These are phyloP conservation scores for Tuberolachnus salignus DNA, from an alignment of 2,888 invertebrate species.

Conservation along the genomic window DNA sequence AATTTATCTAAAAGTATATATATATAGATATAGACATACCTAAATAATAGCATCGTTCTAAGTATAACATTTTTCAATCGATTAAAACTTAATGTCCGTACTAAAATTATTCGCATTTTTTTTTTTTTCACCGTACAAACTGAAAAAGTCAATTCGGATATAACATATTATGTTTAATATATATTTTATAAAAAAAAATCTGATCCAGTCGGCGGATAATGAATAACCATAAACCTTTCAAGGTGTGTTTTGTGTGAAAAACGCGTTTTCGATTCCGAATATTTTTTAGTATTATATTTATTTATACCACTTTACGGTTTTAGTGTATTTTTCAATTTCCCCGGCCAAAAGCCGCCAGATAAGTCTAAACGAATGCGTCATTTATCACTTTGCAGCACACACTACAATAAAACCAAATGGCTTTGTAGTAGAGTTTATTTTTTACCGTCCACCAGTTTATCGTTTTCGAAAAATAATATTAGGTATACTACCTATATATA, in stretches of 20 bases:
- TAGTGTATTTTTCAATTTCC: slow-evolving; percentile 47
- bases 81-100: too few species aligned
- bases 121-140: too few species aligned
- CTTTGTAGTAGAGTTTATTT: slow-evolving; percentile 44
- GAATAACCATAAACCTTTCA: not conserved
- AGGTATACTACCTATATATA: too few species aligned
- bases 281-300: slow-evolving; percentile 41
- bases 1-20: too few species aligned
- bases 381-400: slow-evolving; percentile 37
- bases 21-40: too few species aligned
- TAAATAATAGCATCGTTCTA: too few species aligned
- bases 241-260: slow-evolving; percentile 26
- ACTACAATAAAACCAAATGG: slow-evolving; percentile 44
- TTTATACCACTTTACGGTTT: slow-evolving; percentile 11
- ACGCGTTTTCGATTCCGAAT: slow-evolving; percentile 40
- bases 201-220: not conserved
- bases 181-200: not conserved
- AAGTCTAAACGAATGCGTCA: slow-evolving; percentile 44
- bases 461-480: not conserved
- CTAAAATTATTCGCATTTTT: too few species aligned
- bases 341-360: slow-evolving; percentile 20
- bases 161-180: too few species aligned
- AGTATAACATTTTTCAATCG: too few species aligned
- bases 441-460: slow-evolving; percentile 4
- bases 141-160: too few species aligned